Conservation (phyloP, 2,797 vertebrate genomes). For the Enteromius afrohamiltoni region DNA sequence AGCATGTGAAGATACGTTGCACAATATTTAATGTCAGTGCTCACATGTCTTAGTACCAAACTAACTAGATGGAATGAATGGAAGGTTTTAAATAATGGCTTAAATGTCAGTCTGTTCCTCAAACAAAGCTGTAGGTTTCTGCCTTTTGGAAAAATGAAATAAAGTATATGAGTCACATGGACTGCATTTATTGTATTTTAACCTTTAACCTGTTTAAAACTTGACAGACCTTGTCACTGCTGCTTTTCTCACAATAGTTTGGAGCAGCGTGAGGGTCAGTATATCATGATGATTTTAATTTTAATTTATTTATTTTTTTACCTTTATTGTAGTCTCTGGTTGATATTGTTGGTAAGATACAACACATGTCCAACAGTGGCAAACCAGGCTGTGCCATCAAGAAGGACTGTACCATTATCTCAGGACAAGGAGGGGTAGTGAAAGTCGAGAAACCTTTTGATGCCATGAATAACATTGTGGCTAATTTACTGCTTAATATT, state of each 20-base stretch:
- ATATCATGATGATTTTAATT: neutral
- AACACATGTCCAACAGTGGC: constrained; percentile 77
- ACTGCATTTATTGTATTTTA: neutral
- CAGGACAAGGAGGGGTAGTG: constrained; percentile 74
- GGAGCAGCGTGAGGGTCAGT: neutral
- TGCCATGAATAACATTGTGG: constrained; percentile 96
- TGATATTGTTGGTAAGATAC: constrained; percentile 93
- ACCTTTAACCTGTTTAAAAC: neutral
- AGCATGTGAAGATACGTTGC: neutral
- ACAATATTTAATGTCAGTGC: neutral
- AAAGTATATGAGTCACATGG: neutral
- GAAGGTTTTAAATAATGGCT: neutral
- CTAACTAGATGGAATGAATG: neutral
- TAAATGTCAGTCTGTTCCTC: neutral
- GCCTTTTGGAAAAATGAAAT: neutral
- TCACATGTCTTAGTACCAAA: neutral
- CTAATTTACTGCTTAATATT: constrained; percentile 91
- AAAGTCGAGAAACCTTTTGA: constrained; percentile 89
- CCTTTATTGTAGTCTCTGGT: constrained; percentile 82
- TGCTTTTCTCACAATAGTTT: neutral
- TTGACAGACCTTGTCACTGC: neutral
- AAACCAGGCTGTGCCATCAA: constrained; percentile 80
- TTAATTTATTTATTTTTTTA: neutral
- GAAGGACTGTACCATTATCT: constrained; percentile 81
- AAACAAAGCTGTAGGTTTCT: neutral